Evolutionary conservation across 2,113 vertebrate genomes (phyloP).

Genomic region (Chionodraco myersi): DNA sequence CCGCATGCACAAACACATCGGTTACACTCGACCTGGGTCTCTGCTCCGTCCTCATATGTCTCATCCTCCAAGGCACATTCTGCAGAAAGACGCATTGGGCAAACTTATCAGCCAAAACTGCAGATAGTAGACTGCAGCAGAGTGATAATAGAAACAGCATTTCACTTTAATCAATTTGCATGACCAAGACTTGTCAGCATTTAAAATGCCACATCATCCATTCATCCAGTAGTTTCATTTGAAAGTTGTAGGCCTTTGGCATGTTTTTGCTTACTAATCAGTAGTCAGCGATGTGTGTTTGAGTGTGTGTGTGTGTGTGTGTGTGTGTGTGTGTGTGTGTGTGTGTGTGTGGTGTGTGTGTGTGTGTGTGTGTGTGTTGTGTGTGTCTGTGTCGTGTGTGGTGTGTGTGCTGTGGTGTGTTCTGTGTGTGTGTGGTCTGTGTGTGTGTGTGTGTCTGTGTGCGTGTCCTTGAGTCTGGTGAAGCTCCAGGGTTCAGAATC

Average conservation of each 20-base stretch:
- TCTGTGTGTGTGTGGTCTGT: no score
- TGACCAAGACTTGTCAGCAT: slow-evolving; percentile 25
- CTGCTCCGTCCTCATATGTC: slow-evolving; percentile 93
- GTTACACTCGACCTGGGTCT: slow-evolving; percentile 97
- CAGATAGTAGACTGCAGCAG: slow-evolving; percentile 1
- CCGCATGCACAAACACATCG: slow-evolving; percentile 97
- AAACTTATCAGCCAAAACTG: background rate
- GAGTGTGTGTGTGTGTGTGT: no score
- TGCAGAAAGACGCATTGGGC: slow-evolving; percentile 62
- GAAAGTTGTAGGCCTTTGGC: background rate
- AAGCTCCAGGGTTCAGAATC: slow-evolving; percentile 7
- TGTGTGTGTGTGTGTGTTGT: no score
- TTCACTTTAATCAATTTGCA: slow-evolving; percentile 2
- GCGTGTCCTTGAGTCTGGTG: slow-evolving; percentile 29
- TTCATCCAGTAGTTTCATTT: slow-evolving; percentile 1
- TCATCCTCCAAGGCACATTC: slow-evolving; percentile 98
- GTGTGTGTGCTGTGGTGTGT: no score
- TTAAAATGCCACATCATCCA: slow-evolving; percentile 23
- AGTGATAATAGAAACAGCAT: slow-evolving; percentile 5
- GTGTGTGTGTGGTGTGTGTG: no score
- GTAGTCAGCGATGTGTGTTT: slow-evolving; percentile 1
- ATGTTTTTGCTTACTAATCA: slow-evolving; percentile 13
- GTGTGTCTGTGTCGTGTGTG: no score
- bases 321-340: no score
- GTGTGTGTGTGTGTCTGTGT: background rate